Evolutionary conservation across 1,140 invertebrate species (phyloP).

Genomic region (Panonychus citri): DNA sequence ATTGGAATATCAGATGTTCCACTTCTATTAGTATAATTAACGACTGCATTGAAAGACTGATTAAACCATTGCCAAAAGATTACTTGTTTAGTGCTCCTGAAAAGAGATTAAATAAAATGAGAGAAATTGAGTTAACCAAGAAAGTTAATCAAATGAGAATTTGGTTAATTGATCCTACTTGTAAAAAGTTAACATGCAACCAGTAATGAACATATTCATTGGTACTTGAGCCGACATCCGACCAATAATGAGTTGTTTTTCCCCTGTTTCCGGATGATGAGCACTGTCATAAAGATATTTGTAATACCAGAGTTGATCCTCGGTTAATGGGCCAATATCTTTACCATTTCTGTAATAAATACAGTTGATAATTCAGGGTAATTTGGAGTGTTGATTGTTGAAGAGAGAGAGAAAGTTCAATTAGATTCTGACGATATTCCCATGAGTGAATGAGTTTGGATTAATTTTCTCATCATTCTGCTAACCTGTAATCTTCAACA

Average conservation of each 20-base stretch:
- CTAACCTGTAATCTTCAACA: conserved; percentile 42
- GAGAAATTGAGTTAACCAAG: neutral
- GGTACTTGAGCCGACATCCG: conserved; percentile 97
- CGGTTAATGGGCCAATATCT: conserved; percentile 37
- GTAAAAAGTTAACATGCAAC: conserved; percentile 93
- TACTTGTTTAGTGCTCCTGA: conserved; percentile 66
- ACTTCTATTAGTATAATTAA: conserved; percentile 97
- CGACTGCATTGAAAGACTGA: conserved; percentile 95
- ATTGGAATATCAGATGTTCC: conserved; percentile 62
- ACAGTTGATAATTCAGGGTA: conserved; percentile 9
- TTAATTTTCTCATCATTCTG: neutral
- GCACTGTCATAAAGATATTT: conserved; percentile 70
- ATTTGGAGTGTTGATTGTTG: no score
- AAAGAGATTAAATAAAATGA: conserved; percentile 16
- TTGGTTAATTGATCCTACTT: conserved; percentile 33
- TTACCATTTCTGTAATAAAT: conserved; percentile 35
- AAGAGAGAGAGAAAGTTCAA: no score
- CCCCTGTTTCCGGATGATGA: conserved; percentile 92
- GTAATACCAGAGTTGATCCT: conserved; percentile 63
- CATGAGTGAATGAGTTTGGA: no score
- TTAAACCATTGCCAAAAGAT: conserved; percentile 99
- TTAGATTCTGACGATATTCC: no score
- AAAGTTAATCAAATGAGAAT: no score
- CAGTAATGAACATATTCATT: conserved; percentile 84
- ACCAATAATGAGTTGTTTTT: conserved; percentile 85